Percentiles rank a stretch among this genome's conserved stretches.
phyloP scores from a whole-genome alignment of 2,888 invertebrate genomes.

The Lochmaea capreae region DNA sequence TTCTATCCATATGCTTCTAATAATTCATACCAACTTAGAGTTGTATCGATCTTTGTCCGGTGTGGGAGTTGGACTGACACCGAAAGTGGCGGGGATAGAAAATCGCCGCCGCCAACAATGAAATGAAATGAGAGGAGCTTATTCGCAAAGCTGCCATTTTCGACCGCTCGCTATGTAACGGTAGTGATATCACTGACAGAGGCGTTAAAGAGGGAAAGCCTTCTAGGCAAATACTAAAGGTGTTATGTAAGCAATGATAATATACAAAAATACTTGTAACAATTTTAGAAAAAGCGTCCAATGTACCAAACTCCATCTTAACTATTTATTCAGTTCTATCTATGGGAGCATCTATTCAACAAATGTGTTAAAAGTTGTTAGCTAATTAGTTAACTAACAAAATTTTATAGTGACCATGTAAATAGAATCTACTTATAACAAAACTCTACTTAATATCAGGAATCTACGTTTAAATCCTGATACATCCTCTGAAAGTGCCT shows the following conservation, averaged over 20 bases:
- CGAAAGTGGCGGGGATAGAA: neutral
- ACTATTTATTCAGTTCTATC: no score
- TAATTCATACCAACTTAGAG: slow-evolving; percentile 6
- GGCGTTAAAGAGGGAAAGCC: neutral
- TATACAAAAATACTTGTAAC: no score
- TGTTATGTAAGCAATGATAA: no score
- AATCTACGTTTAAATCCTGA: no score
- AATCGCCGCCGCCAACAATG: slow-evolving; percentile 8
- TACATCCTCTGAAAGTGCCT: neutral
- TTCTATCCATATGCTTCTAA: neutral
- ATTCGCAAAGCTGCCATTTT: neutral
- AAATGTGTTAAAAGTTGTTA: no score
- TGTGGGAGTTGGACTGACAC: neutral
- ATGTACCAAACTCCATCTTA: no score
- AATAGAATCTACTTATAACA: no score
- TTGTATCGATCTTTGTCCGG: slow-evolving; percentile 14
- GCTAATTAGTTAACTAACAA: no score
- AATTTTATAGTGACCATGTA: no score
- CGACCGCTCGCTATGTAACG: neutral
- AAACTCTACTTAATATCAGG: no score
- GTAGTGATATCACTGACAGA: neutral
- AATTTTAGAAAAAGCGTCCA: neutral
- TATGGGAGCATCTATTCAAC: no score
- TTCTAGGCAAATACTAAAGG: no score
- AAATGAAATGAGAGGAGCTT: neutral